Conservation (phyloP, 92 coral and sea anemone genomes). For the Actinernus sp. region DNA sequence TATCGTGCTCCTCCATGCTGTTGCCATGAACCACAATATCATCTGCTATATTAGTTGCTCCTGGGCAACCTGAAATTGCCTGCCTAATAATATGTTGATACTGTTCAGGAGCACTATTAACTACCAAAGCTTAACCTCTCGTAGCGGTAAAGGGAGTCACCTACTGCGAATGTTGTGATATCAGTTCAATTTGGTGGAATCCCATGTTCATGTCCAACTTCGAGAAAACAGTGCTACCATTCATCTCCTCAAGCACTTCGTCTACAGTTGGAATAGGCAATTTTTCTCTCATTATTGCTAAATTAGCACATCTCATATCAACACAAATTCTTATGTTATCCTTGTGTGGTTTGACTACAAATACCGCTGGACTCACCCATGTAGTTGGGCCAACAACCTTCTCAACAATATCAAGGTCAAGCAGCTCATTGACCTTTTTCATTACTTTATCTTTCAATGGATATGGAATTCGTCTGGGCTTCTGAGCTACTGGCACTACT, state of each 20-base stretch:
- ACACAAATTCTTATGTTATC: conserved; percentile 57
- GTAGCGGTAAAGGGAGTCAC: conserved; percentile 40
- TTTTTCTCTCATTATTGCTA: conserved; percentile 32
- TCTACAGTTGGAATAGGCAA: conserved; percentile 66
- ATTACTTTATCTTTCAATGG: conserved; percentile 10
- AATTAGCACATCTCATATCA: conserved; percentile 69
- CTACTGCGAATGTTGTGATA: conserved; percentile 74
- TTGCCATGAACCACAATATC: conserved; percentile 50
- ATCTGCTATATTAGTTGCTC: conserved; percentile 58
- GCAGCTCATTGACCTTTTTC: neutral
- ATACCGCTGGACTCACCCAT: conserved; percentile 3
- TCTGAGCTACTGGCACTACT: conserved; percentile 11
- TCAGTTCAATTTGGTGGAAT: conserved; percentile 63
- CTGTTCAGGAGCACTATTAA: conserved; percentile 44
- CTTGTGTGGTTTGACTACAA: conserved; percentile 3
- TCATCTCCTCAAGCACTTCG: conserved; percentile 65
- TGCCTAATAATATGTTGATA: conserved; percentile 62
- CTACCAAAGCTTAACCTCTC: conserved; percentile 34
- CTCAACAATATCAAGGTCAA: neutral
- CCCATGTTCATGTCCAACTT: conserved; percentile 67
- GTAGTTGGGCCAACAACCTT: neutral
- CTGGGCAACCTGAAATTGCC: conserved; percentile 63
- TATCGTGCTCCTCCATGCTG: conserved; percentile 43
- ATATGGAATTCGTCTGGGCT: conserved; percentile 11
- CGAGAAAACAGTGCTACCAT: conserved; percentile 49